Evolutionary conservation across 2,113 vertebrate species (phyloP).

Genomic region (Zosterops lateralis): DNA sequence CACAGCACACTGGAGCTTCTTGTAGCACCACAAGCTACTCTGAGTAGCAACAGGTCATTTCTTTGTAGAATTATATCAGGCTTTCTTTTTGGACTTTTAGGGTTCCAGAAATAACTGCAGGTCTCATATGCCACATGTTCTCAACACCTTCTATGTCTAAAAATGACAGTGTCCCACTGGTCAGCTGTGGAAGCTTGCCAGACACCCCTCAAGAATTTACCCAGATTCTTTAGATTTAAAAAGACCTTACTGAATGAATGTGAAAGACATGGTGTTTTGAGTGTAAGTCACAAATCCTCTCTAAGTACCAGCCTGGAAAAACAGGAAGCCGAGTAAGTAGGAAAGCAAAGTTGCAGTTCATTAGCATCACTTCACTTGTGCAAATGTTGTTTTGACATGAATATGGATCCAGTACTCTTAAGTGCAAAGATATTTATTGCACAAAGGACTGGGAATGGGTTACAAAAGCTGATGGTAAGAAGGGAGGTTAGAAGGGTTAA

Average conservation of each 20-base stretch:
- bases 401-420: background rate
- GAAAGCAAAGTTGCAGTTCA: background rate
- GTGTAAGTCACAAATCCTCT: background rate
- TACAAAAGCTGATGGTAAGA: background rate
- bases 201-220: background rate
- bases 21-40: background rate
- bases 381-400: background rate
- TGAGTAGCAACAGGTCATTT: background rate
- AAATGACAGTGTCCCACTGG: background rate
- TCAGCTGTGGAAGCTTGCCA: background rate
- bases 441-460: background rate
- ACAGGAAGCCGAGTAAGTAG: background rate
- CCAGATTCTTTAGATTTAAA: background rate
- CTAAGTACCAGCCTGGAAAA: background rate
- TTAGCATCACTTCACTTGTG: background rate
- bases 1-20: background rate
- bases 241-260: background rate
- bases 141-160: background rate
- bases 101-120: background rate
- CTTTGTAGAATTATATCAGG: background rate
- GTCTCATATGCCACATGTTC: background rate
- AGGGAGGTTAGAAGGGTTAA: background rate
- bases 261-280: background rate
- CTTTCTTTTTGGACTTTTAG: rapidly evolving
- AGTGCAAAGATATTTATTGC: background rate